Base-by-base conservation (phyloP, 1,140 invertebrate genomes). In the Steinernema khuongi region DNA sequence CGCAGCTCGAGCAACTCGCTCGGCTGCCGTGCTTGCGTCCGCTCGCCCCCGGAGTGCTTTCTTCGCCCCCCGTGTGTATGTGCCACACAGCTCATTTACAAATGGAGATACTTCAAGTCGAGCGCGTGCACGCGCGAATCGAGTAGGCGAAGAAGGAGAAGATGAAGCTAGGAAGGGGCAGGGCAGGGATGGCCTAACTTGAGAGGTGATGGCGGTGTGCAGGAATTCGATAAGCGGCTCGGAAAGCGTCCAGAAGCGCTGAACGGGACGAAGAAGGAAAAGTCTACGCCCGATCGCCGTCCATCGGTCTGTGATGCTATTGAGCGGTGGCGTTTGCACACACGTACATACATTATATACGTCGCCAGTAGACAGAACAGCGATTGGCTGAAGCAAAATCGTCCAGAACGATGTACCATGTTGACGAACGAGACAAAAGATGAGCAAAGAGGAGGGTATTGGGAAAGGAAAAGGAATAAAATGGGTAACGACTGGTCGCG, bases 401-500 rank as follows among this genome's bases (percentile, higher is more conserved):
- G 50, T 60, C 50, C 50, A 17, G 50, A 60, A 60, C 26, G 50
- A 11, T 60, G 50, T 60, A 60, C 50, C 14, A 60, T 60, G 50
- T 60, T 60, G 50, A 22, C 4, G 50, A 60, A 60, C 14, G 50
- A 60, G 11, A 60, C n/a, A n/a, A 7, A 60, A 60, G 19, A 60
- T 7, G 19, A 14, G 50, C 14, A 22, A 60, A 60, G 19, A 60
- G 50, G 19, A 22, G 50, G 7, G 36, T 11, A 11, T 41, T 41
- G 36, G 50, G 50, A 26, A 22, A 60, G 19, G 50, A 22, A 60
- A 60, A 26, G 50, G 50, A 60, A 60, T 60, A 60, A 60, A 60
- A 60, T 60, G 50, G 50, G 50, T 60, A 60, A 60, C 50, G 50
- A 60, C 50, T 60, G 50, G 50, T 60, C 50, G 50, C 50, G 50